Base-by-base conservation (phyloP, 2,113 vertebrate genomes). In the Hemibagrus wyckioides region DNA sequence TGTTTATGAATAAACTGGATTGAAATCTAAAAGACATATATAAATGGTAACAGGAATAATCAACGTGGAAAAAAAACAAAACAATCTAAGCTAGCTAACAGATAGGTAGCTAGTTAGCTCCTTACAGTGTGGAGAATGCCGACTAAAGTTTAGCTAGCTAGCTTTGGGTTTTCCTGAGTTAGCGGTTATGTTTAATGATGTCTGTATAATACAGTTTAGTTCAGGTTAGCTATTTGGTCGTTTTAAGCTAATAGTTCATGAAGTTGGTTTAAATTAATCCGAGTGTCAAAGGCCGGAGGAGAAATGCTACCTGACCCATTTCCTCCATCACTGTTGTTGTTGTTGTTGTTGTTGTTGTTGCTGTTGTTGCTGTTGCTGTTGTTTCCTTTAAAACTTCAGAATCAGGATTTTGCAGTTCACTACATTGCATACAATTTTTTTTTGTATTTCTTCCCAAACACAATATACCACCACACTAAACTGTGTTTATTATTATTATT, bases 221-320 rank as follows among this genome's bases (percentile, higher is more conserved):
- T 63, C 21, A 25, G 23, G 1, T 13, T 28, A 10, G 65, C 15
- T 25, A 28, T 52, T 15, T 71, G n/a, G 41, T 36, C 19, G 14
- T 30, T 33, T 50, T 41, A 7, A 2, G 15, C 4, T 59, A n/a
- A 28, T 30, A 23, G 10, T 84, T 3, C 19, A 5, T 50, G 4
- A 76, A 30, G 23, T n/a, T 9, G 54, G 71, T 8, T 28, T 81
- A 36, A 52, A 41, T 0, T 1, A 52, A 5, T 39, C 19, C 21
- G 7, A 59, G 21, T 36, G 73, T 79, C 41, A 79, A 25, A 80
- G 84, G 84, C 75, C 75, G 75, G 54, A 63, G 71, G 65, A 73
- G 65, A 44, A 39, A 33, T 39, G 14, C 11, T 23, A 5, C 2
- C 19, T 8, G 52, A 39, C 33, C 15, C 28, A 30, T 21, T 30